phyloP scores from a whole-genome alignment of 2,888 invertebrate species.

The Venusia cambrica region DNA sequence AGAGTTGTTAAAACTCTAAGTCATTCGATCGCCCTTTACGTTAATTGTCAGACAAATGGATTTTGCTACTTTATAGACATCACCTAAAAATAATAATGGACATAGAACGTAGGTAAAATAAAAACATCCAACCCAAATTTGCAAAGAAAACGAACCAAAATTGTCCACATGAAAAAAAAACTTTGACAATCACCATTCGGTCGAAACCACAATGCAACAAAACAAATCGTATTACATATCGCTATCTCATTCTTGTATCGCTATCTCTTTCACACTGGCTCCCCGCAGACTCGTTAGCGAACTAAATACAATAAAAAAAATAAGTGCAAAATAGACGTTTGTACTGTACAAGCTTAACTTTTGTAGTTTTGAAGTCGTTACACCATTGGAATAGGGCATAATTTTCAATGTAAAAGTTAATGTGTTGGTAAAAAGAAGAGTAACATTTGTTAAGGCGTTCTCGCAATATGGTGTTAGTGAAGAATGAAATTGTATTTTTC shows the following conservation, averaged over 20 bases:
- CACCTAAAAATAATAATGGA: too few relatives aligned
- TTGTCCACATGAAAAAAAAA: conserved; percentile 36
- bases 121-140: conserved; percentile 14
- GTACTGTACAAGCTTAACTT: conserved; percentile 33
- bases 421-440: conserved; percentile 38
- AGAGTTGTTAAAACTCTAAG: too few relatives aligned
- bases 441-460: conserved; percentile 78
- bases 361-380: conserved; percentile 24
- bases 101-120: too few relatives aligned
- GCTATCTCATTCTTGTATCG: conserved; percentile 36
- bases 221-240: conserved; percentile 49
- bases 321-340: conserved; percentile 62
- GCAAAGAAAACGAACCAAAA: conserved; percentile 28
- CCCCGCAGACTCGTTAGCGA: conserved; percentile 72
- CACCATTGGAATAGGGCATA: conserved; percentile 21
- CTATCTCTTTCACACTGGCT: conserved; percentile 47
- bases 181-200: conserved; percentile 39
- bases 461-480: conserved; percentile 67
- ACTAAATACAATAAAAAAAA: conserved; percentile 74
- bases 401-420: conserved; percentile 19
- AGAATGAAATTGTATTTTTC: conserved; percentile 67
- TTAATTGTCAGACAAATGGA: too few relatives aligned
- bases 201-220: conserved; percentile 54
- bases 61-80: too few relatives aligned
- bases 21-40: too few relatives aligned